Base-by-base conservation (phyloP, 2,797 vertebrate species). In the Phaenicophaeus curvirostris region DNA sequence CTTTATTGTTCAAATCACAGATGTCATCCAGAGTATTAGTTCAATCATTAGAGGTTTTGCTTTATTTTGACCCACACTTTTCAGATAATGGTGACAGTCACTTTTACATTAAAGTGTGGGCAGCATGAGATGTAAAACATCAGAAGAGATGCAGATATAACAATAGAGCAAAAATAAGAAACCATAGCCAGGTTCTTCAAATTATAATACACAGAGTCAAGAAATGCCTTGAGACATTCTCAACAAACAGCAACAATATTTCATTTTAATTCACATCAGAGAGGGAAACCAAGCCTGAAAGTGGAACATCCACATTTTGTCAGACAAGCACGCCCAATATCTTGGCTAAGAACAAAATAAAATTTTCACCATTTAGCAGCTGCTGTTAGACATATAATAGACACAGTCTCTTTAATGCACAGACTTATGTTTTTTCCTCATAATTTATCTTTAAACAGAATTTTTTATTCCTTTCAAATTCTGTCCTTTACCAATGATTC, bases 241-340 rank as follows among this genome's bases (percentile, higher is more conserved):
- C 73, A 89, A 75, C 18, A 82, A 88, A 83, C 27, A 89, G 46
- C 15, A 85, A 46, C 19, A 71, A 35, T 94, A 82, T 91, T 95
- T 93, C 82, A 90, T 95, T 95, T 80, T 80, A 63, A 93, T 92
- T 85, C 57, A 65, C 5, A 42, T 91, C 24, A 90, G 57, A 51
- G 15, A 80, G 54, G 55, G 67, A 95, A 55, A 87, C 21, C 37
- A 84, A 91, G 58, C 63, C 79, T 87, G 72, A 77, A 92, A 95
- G 28, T 77, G 31, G 63, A 89, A 86, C 17, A 94, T 67, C 44
- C 33, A 54, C 13, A 65, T 90, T 90, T 95, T 92, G n/a, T 80
- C 35, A 89, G 44, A 77, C 15, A 94, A 85, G 75, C 24, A 67
- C 27, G 51, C 94, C 78, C 72, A 58, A 82, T 89, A 89, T 75